Conservation (phyloP, 2,113 vertebrate genomes). For the Platanista minor region DNA sequence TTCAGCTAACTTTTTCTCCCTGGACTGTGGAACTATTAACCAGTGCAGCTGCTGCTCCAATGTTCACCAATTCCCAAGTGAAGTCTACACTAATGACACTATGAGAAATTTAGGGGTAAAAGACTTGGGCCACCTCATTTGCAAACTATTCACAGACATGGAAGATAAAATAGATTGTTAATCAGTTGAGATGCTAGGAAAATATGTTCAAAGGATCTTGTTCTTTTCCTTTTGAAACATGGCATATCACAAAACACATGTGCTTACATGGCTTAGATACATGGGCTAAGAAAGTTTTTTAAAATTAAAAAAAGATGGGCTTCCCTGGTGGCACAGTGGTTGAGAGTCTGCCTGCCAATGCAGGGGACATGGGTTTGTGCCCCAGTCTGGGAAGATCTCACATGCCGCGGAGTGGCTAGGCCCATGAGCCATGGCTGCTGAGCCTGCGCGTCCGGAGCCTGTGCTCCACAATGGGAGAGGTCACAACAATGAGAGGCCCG, state of each 20-base stretch:
- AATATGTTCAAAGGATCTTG: neutral
- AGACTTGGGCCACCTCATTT: neutral
- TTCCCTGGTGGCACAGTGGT: too few species aligned
- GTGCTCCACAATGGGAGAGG: too few species aligned
- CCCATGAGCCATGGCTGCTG: too few species aligned
- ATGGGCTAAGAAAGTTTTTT: neutral
- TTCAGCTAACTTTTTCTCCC: neutral
- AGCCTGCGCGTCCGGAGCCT: too few species aligned
- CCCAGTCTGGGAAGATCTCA: too few species aligned
- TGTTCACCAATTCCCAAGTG: neutral
- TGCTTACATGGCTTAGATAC: neutral
- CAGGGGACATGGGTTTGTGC: too few species aligned
- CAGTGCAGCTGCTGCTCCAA: neutral
- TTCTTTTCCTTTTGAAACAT: neutral
- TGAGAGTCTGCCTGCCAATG: too few species aligned
- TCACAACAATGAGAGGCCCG: too few species aligned
- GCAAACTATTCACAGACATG: neutral
- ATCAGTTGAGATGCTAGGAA: neutral
- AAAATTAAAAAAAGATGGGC: neutral
- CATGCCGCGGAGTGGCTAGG: too few species aligned
- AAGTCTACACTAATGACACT: neutral
- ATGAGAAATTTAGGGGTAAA: neutral
- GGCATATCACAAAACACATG: neutral
- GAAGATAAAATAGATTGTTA: conserved; percentile 11
- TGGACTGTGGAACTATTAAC: neutral